Conservation (phyloP, 1,140 invertebrate species). For the Drosophila repletoides region DNA sequence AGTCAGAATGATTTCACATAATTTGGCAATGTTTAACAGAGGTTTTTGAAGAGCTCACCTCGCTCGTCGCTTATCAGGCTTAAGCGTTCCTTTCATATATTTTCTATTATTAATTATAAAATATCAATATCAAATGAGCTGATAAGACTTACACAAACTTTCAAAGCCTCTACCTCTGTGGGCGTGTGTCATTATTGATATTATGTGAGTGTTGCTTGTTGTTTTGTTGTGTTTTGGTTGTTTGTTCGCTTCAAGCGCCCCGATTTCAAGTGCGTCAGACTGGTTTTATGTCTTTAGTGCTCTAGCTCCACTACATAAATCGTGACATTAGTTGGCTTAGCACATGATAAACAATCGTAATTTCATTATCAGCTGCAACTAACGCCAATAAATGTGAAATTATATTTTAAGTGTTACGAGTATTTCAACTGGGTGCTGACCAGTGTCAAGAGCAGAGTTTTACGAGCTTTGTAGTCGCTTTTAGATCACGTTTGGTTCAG, state of each 20-base stretch:
- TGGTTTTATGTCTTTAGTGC: conserved; percentile 7
- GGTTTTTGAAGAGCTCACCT: background rate
- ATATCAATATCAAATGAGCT: conserved; percentile 19
- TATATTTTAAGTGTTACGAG: no score
- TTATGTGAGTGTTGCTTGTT: conserved; percentile 15
- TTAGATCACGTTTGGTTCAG: conserved; percentile 40
- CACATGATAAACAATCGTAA: conserved; percentile 2
- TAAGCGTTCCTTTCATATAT: background rate
- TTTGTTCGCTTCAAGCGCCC: background rate
- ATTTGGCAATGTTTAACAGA: background rate
- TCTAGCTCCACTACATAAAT: conserved; percentile 24
- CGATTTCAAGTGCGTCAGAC: conserved; percentile 1
- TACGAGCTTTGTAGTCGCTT: background rate
- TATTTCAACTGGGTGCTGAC: background rate
- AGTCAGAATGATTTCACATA: conserved; percentile 17
- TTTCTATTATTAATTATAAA: conserved; percentile 32
- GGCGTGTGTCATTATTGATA: conserved; percentile 14
- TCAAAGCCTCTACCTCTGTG: background rate
- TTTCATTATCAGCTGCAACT: conserved; percentile 16
- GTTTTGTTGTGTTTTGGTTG: conserved; percentile 3
- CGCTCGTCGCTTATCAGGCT: conserved; percentile 19
- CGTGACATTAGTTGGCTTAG: conserved; percentile 7
- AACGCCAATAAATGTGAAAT: conserved; percentile 15
- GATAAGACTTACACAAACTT: conserved; percentile 49
- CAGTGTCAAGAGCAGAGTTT: conserved; percentile 31